Evolutionary conservation across 2,113 vertebrate species (phyloP).

Genomic region (Phocoena phocoena): DNA sequence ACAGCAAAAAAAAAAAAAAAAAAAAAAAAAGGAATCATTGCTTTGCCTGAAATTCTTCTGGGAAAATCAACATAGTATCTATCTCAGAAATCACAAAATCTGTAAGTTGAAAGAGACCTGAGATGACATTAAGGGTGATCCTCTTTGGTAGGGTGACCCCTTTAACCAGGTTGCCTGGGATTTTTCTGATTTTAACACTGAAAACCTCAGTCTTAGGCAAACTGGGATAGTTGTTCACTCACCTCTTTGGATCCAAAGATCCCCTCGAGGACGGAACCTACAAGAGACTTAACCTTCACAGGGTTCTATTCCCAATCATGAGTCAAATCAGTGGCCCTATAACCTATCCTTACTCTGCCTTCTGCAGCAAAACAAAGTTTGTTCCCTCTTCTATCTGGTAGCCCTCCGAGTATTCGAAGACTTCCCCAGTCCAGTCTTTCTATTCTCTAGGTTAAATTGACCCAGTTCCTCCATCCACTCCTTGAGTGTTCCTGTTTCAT

Average conservation of each 20-base stretch:
- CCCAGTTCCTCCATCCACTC: not conserved
- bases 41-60: constrained; percentile 11
- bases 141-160: not conserved
- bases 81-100: constrained; percentile 1
- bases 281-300: not conserved
- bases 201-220: constrained; percentile 5
- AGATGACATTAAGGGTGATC: not conserved
- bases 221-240: not conserved
- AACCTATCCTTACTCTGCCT: not conserved
- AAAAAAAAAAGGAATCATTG: not conserved
- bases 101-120: not conserved
- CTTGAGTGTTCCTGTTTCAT: not conserved
- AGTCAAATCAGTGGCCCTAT: not conserved
- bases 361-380: not conserved
- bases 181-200: constrained; percentile 9
- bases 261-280: not conserved
- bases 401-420: not conserved
- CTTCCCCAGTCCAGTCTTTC: not conserved
- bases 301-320: not conserved
- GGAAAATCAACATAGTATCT: constrained; percentile 3
- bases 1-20: no score
- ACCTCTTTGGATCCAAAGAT: not conserved
- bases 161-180: not conserved
- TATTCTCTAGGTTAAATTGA: not conserved
- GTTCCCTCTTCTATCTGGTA: not conserved